phyloP scores from a whole-genome alignment of 2,888 invertebrate species.

The Amphipoea lucens region DNA sequence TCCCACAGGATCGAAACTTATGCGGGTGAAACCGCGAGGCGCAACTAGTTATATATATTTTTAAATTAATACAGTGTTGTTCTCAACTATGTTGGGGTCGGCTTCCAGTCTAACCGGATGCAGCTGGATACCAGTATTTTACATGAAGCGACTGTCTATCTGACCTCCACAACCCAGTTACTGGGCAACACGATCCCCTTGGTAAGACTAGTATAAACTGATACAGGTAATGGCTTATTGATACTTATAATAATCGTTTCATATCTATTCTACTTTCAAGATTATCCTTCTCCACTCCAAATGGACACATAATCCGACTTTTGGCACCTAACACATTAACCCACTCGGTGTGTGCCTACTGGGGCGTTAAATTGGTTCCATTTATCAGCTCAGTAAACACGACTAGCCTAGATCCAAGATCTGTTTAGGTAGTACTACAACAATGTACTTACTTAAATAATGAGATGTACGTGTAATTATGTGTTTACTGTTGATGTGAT shows the following conservation, averaged over 20 bases:
- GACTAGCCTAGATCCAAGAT: slow-evolving; percentile 66
- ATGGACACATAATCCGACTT: slow-evolving; percentile 29
- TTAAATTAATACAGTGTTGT: not conserved
- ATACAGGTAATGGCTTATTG: not conserved
- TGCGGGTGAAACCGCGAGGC: too few relatives aligned
- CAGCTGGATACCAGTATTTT: too few relatives aligned
- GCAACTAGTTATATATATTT: too few relatives aligned
- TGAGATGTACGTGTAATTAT: slow-evolving; percentile 17
- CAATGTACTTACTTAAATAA: slow-evolving; percentile 32
- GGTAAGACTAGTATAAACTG: not conserved
- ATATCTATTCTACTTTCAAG: not conserved
- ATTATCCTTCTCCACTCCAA: not conserved
- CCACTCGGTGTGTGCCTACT: slow-evolving; percentile 47
- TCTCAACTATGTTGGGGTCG: not conserved
- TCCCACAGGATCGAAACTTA: too few relatives aligned
- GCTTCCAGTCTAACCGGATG: not conserved
- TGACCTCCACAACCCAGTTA: not conserved
- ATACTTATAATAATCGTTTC: not conserved
- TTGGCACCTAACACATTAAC: slow-evolving; percentile 44
- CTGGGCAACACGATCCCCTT: not conserved
- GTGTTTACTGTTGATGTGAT: slow-evolving; percentile 18
- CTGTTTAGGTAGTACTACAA: slow-evolving; percentile 46
- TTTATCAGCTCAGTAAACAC: slow-evolving; percentile 70
- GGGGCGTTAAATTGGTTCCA: slow-evolving; percentile 68
- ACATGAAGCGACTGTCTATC: not conserved